phyloP scores from a whole-genome alignment of 1,140 invertebrate genomes.

The Trinorchestia longiramus region DNA sequence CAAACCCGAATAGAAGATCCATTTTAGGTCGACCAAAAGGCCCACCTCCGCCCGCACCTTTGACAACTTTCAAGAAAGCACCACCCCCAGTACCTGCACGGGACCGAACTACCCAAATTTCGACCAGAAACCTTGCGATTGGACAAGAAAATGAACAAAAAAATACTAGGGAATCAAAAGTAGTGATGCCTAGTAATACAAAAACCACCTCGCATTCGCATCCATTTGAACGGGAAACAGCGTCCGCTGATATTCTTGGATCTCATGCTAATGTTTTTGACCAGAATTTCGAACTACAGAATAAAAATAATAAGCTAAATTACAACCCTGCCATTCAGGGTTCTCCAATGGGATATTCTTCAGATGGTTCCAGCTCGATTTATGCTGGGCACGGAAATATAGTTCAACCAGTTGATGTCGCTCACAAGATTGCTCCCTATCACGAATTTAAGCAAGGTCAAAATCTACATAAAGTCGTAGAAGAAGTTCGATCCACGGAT shows the following conservation, averaged over 20 bases:
- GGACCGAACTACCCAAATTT: background rate
- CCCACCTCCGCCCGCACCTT: background rate
- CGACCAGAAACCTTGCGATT: background rate
- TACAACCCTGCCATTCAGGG: background rate
- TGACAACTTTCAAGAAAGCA: constrained; percentile 2
- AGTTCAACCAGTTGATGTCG: background rate
- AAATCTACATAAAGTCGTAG: background rate
- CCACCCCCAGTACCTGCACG: background rate
- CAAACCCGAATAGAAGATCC: background rate
- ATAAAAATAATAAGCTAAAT: background rate
- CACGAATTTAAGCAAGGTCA: background rate
- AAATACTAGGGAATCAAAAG: background rate
- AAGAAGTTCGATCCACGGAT: constrained; percentile 32
- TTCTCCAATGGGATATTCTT: background rate
- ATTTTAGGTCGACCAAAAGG: constrained; percentile 12
- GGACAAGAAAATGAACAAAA: background rate
- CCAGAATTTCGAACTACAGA: background rate
- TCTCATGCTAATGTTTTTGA: background rate
- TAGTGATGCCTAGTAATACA: background rate
- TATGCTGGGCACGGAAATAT: constrained; percentile 6
- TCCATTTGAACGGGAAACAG: background rate
- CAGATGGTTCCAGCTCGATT: constrained; percentile 37
- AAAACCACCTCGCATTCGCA: background rate
- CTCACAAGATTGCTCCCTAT: constrained; percentile 32
- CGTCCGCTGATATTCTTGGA: background rate